Conservation (phyloP, 2,113 vertebrate genomes). For the Paracanthobrama guichenoti region DNA sequence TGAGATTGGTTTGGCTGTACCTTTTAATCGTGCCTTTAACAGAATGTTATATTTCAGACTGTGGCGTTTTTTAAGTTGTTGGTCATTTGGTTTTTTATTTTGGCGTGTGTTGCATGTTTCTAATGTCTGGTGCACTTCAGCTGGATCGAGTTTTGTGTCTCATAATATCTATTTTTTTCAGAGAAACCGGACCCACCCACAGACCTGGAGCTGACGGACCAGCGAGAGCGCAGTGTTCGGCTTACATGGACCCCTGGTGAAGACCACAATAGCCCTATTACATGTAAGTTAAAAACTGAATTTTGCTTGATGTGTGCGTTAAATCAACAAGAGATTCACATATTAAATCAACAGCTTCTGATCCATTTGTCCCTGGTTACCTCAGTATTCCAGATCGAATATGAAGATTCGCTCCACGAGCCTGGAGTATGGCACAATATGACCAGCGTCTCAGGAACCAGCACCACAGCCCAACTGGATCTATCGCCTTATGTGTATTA, state of each 20-base stretch:
- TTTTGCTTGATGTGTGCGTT: neutral
- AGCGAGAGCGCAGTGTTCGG: slow-evolving; percentile 81
- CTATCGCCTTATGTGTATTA: slow-evolving; percentile 92
- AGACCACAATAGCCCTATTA: slow-evolving; percentile 90
- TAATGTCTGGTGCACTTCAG: neutral
- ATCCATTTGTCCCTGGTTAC: neutral
- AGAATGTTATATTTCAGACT: neutral
- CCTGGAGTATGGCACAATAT: slow-evolving; percentile 86
- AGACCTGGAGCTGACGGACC: slow-evolving; percentile 90
- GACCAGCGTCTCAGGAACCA: slow-evolving; percentile 79
- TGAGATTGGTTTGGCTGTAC: neutral
- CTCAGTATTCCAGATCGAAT: slow-evolving; percentile 88
- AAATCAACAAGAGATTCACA: neutral
- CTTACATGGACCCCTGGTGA: slow-evolving; percentile 92
- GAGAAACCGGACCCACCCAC: slow-evolving; percentile 87
- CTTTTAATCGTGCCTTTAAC: slow-evolving; percentile 19
- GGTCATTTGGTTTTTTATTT: neutral
- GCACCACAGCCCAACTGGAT: slow-evolving; percentile 79
- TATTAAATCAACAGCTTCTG: neutral
- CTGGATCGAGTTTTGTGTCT: slow-evolving; percentile 10
- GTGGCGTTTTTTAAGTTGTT: slow-evolving; percentile 6
- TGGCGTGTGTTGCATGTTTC: slow-evolving; percentile 18
- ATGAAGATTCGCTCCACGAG: slow-evolving; percentile 86
- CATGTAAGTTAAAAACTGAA: slow-evolving; percentile 62
- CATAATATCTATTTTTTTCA: slow-evolving; percentile 61